A percentile compares a stretch with the other conserved stretches of the same genome.
These are phyloP conservation scores for Cercopithecus mitis DNA, from an alignment of 2,797 vertebrate genomes.

Conservation along the genomic window DNA sequence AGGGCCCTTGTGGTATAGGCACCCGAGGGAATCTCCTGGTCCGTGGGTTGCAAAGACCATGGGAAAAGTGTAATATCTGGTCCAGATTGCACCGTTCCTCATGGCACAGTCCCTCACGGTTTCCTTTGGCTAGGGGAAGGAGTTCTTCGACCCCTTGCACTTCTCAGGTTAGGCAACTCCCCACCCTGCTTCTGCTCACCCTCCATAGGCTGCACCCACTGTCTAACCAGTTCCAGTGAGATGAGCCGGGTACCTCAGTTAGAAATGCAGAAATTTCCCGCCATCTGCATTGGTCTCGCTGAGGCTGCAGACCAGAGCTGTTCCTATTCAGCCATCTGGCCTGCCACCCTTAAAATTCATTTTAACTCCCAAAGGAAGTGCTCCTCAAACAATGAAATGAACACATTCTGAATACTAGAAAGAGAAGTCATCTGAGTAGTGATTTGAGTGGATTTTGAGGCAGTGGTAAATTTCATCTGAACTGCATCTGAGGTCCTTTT, in stretches of 20 bases:
- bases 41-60: background rate
- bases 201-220: background rate
- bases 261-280: background rate
- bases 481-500: constrained; percentile 21
- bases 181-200: background rate
- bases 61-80: background rate
- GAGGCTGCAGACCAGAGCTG: background rate
- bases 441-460: constrained; percentile 54
- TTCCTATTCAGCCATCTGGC: background rate
- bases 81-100: background rate
- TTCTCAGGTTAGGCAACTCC: background rate
- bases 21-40: background rate
- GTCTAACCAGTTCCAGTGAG: background rate
- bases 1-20: background rate
- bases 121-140: background rate
- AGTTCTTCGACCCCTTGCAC: background rate
- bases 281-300: background rate
- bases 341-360: background rate
- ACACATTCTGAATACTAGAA: constrained; percentile 46
- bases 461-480: constrained; percentile 27
- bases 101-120: background rate
- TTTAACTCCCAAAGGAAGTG: background rate
- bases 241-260: background rate
- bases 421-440: constrained; percentile 47
- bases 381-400: background rate